Evolutionary conservation across 2,797 vertebrate genomes (phyloP).

Genomic region (Sebastes steindachneri): DNA sequence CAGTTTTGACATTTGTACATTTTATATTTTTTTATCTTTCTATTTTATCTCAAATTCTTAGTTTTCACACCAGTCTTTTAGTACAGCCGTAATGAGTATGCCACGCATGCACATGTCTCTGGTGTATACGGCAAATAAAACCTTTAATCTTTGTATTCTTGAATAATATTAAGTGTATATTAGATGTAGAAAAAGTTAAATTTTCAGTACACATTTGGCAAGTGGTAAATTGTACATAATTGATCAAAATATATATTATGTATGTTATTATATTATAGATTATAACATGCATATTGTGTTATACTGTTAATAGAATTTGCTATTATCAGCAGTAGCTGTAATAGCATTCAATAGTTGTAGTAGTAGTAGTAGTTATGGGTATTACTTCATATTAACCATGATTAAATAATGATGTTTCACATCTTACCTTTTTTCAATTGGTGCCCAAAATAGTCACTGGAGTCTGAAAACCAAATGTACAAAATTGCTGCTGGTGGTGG

Average conservation of each 20-base stretch:
- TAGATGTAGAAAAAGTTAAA: neutral
- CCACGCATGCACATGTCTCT: neutral
- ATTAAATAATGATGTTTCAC: neutral
- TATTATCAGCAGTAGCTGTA: neutral
- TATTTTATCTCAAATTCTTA: neutral
- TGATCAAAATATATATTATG: neutral
- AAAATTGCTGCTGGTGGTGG: neutral
- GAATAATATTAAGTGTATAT: neutral
- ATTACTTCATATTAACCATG: neutral
- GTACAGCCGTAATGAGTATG: neutral
- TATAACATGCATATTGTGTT: neutral
- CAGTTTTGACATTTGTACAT: neutral
- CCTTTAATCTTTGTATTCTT: neutral
- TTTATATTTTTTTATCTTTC: neutral
- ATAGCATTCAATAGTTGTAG: neutral
- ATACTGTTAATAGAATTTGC: neutral
- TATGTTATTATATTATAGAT: neutral
- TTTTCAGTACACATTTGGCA: neutral
- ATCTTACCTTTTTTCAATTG: slow-evolving; percentile 50
- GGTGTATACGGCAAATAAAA: neutral
- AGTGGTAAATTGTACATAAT: neutral
- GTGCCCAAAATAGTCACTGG: slow-evolving; percentile 6
- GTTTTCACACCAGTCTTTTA: neutral
- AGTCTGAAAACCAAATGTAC: slow-evolving; percentile 11
- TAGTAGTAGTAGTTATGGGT: neutral